These are phyloP conservation scores for Casuarius casuarius DNA, from an alignment of 2,113 vertebrate species.

Conservation along the genomic window DNA sequence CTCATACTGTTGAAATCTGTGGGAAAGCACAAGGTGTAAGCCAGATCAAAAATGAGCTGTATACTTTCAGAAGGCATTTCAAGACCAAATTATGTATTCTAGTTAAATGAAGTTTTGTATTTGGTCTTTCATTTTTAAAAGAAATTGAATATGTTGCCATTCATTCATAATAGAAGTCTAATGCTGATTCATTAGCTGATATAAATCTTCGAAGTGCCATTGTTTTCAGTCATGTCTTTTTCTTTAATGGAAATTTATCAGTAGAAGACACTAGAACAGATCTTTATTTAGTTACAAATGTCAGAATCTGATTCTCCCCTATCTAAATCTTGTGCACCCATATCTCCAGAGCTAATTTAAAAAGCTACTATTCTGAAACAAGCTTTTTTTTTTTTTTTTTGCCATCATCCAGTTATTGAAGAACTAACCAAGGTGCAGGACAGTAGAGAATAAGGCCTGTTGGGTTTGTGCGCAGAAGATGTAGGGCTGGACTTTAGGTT, in stretches of 20 bases:
- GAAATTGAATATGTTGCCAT: conserved; percentile 41
- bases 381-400: background rate
- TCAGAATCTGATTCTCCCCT: background rate
- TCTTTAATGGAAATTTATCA: conserved; percentile 49
- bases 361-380: background rate
- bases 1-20: background rate
- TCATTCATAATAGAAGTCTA: conserved; percentile 64
- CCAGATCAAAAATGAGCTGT: conserved; percentile 7
- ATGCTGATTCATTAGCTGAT: conserved; percentile 62
- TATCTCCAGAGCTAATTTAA: background rate
- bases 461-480: background rate
- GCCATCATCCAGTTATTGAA: background rate
- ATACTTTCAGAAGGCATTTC: conserved; percentile 37
- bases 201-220: conserved; percentile 45
- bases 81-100: conserved; percentile 49
- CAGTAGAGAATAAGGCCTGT: background rate
- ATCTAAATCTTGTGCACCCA: background rate
- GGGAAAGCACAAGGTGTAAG: background rate
- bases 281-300: conserved; percentile 42
- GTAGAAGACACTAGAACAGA: conserved; percentile 18
- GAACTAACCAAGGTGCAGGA: background rate
- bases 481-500: background rate
- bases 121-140: conserved; percentile 57
- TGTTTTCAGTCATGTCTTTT: conserved; percentile 53
- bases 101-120: conserved; percentile 43